Base-by-base conservation (phyloP, 2,113 vertebrate species). In the Otocyon megalotis region DNA sequence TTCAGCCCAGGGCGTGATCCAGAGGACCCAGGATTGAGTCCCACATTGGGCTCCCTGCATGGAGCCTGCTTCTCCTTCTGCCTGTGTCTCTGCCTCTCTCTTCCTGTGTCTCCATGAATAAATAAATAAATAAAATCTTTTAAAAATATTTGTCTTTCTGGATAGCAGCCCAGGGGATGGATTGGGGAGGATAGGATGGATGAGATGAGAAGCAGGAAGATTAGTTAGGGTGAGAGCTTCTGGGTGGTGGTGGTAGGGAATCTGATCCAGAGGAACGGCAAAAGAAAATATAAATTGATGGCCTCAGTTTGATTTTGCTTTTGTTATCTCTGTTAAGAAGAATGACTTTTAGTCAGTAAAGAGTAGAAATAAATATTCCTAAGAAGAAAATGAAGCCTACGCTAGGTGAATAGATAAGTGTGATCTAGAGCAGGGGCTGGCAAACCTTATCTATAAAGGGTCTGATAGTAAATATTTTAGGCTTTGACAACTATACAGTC, bases 201-300 rank as follows among this genome's bases (percentile, higher is more conserved):
- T 54, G n/a, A 77, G 15, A n/a, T 19, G 43, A 76, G 48, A 87
- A 92, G 12, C 26, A 58, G 17, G 22, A 53, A n/a, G 69, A 17
- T 85, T 5, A 15, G 22, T 58, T 58, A 53, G 63, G 10, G 26
- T 56, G 22, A 81, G 71, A 63, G 58, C n/a, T 86, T n/a, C 50
- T 37, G 15, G 24, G 4, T 5, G 0, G 8, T 16, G 8, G 26
- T 0, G 17, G 5, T 8, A 0, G 3, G 3, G 3, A 9, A 8
- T 79, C 89, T 37, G 26, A 48, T 67, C 32, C 53, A 50, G 90
- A 58, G 32, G 53, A 76, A 58, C 7, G 53, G 30, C 56, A 60
- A 28, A 60, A 83, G 85, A n/a, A 13, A 74, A 50, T 37, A 2
- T 32, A 60, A 92, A 2, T 79, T n/a, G 8, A 43, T 82, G 10